These are phyloP conservation scores for Entelurus aequoreus DNA, from an alignment of 2,113 vertebrate species.

Conservation along the genomic window DNA sequence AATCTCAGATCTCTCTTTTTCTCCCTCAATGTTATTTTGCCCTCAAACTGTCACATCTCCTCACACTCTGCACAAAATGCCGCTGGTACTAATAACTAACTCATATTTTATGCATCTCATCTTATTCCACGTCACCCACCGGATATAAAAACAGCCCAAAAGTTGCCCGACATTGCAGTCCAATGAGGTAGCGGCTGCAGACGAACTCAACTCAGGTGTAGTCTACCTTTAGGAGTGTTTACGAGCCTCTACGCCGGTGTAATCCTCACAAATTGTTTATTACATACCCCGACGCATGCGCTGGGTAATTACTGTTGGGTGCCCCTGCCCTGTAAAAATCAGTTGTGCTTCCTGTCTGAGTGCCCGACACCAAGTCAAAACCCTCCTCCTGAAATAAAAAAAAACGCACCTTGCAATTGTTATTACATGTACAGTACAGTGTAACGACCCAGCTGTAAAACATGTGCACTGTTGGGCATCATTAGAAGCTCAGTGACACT, in stretches of 20 bases:
- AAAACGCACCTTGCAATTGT: constrained; percentile 41
- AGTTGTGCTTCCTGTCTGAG: constrained; percentile 58
- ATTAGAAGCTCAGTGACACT: constrained; percentile 61
- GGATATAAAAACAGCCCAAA: constrained; percentile 10
- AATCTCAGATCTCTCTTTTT: constrained; percentile 25
- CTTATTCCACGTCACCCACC: neutral
- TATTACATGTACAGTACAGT: constrained; percentile 37
- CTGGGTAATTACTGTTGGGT: constrained; percentile 54
- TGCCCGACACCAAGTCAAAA: constrained; percentile 26
- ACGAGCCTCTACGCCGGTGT: constrained; percentile 50
- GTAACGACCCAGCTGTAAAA: constrained; percentile 47
- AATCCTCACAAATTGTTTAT: constrained; percentile 67
- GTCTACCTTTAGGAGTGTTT: constrained; percentile 49
- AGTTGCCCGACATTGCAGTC: constrained; percentile 30
- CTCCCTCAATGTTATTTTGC: neutral
- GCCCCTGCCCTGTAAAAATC: constrained; percentile 54
- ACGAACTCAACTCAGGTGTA: constrained; percentile 54
- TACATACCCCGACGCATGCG: constrained; percentile 43
- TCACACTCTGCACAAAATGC: neutral
- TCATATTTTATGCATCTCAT: constrained; percentile 1
- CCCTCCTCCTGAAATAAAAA: constrained; percentile 34
- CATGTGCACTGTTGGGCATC: constrained; percentile 49
- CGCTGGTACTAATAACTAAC: constrained; percentile 10
- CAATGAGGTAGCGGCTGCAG: constrained; percentile 48
- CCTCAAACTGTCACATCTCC: constrained; percentile 11